Conservation (phyloP, 2,797 vertebrate genomes). For the Threskiornis aethiopicus region DNA sequence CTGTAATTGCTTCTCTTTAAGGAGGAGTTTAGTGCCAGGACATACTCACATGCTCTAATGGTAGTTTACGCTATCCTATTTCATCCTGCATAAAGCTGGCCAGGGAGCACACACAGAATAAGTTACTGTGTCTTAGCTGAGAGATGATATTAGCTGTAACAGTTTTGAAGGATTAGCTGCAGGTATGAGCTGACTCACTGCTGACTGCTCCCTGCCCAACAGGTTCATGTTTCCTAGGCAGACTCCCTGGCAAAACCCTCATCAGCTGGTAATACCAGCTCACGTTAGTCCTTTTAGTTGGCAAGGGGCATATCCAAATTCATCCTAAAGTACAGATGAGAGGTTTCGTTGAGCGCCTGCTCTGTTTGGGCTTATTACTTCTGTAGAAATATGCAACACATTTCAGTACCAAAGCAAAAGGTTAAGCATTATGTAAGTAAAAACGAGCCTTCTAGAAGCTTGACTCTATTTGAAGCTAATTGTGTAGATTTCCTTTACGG, state of each 20-base stretch:
- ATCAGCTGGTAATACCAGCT: not conserved
- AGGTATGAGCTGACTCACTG: not conserved
- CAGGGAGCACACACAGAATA: not conserved
- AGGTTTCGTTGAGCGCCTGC: not conserved
- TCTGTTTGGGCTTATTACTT: not conserved
- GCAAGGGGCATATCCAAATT: not conserved
- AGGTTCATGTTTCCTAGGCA: not conserved
- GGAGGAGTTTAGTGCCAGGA: not conserved
- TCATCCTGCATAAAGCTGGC: not conserved
- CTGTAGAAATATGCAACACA: not conserved
- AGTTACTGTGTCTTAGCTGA: not conserved
- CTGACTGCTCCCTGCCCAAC: not conserved
- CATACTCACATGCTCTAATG: not conserved
- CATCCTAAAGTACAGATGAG: not conserved
- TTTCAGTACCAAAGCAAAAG: not conserved
- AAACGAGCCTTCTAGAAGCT: not conserved
- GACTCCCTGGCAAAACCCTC: not conserved
- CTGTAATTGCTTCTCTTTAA: not conserved
- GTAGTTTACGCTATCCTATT: not conserved
- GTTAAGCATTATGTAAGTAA: not conserved
- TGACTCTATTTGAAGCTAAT: not conserved
- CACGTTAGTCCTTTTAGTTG: not conserved
- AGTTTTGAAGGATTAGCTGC: not conserved
- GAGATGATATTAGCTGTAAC: not conserved
- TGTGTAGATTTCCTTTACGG: not conserved